Conservation (phyloP, 1,140 invertebrate species). For the Achatina immaculata region DNA sequence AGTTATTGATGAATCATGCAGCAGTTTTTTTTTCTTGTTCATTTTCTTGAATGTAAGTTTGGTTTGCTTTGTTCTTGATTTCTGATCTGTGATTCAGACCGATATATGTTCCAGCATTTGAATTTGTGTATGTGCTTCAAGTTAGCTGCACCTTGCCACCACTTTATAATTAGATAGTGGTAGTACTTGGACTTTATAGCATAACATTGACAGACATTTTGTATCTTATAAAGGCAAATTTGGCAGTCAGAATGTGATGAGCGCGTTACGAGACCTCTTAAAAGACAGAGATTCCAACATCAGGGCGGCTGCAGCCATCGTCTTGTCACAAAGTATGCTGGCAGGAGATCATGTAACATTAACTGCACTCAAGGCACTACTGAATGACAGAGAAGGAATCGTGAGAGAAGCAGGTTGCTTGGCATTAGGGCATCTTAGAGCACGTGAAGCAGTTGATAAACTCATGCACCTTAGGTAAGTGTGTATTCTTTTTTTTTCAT, state of each 20-base stretch:
- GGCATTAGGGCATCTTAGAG: background rate
- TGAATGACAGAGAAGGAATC: background rate
- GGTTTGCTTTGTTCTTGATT: no score
- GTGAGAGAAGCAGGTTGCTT: conserved; percentile 7
- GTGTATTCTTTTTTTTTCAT: background rate
- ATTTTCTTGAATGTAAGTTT: no score
- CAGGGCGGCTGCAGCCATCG: background rate
- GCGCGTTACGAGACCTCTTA: background rate
- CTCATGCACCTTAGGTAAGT: background rate
- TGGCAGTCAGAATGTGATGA: background rate
- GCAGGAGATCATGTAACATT: background rate
- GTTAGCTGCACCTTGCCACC: no score
- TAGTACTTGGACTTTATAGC: no score
- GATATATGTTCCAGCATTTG: no score
- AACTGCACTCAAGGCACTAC: background rate
- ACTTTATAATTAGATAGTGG: no score
- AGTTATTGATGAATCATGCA: no score
- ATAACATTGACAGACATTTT: no score
- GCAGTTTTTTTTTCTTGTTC: no score
- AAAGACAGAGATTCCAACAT: background rate
- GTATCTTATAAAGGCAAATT: background rate
- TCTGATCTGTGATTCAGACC: no score
- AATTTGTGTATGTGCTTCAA: no score
- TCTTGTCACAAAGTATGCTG: background rate
- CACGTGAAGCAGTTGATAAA: background rate